Evolutionary conservation across 2,888 invertebrate genomes (phyloP), one percentile per base, ranked within the genome.

Genomic region (Cephalotes varians): DNA sequence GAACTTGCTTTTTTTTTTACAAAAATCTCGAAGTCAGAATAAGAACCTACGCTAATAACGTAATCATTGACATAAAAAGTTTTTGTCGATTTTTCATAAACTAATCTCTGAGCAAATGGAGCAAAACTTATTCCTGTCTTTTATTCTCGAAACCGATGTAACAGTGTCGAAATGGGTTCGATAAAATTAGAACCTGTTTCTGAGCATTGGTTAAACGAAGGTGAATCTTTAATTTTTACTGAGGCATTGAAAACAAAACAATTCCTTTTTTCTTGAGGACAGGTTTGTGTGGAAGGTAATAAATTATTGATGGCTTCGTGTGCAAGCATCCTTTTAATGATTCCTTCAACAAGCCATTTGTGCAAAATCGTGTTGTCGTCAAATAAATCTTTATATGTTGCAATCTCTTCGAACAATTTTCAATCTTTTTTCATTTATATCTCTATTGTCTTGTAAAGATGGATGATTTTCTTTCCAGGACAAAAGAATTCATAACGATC

Each of bases 161-260:
- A 0, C 18, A 56, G 0, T 0, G 18, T 1, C 0, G 28, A 18
- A 2, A 56, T 28, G 0, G 2, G 7, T 1, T 71, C 40, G 0
- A 71, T 71, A 0, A 71, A 2, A 0, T 71, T 71, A 3, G 28
- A n/a, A 0, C 56, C 40, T 1, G 18, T 28, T 0, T 72, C 71
- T 0, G 56, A 28, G 4, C 54, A 56, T 2, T 72, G 56, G 5
- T 72, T 72, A 0, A 72, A 1, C 0, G 71, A 72, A 0, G 37
- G 54, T 0, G 5, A 21, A 9, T 40, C 10, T 1, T 10, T 28
- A 0, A 0, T 4, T 0, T 2, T 5, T 0, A 40, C 28, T 0
- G 25, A 72, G 0, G 56, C 71, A 18, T 72, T 40, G 12, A 56
- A 72, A 0, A 72, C 71, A 0, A 28, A 40, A 0, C 18, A 0